These are phyloP conservation scores for Drosophila nasuta DNA, from an alignment of 1,140 invertebrate genomes.

Conservation along the genomic window DNA sequence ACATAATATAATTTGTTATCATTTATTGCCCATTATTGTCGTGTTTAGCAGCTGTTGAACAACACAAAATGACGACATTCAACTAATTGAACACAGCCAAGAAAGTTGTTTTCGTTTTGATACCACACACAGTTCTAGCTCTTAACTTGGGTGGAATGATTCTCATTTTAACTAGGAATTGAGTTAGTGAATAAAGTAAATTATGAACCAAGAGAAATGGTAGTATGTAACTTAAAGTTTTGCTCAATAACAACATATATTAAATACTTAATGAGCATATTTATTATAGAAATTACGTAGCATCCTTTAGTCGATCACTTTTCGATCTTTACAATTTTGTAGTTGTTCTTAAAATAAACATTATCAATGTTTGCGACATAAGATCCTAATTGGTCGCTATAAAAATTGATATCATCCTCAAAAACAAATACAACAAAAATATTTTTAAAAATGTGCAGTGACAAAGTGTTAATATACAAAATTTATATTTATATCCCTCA, in stretches of 20 bases:
- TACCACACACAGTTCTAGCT: too few species aligned
- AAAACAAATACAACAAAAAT: neutral
- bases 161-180: too few species aligned
- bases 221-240: too few species aligned
- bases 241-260: too few species aligned
- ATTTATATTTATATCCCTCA: too few species aligned
- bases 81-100: constrained; percentile 12
- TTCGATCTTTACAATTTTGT: neutral
- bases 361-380: constrained; percentile 9
- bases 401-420: neutral
- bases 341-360: constrained; percentile 1
- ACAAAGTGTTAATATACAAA: too few species aligned
- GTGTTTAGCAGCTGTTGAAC: constrained; percentile 17
- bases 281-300: neutral
- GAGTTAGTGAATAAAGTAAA: too few species aligned
- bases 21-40: constrained; percentile 15
- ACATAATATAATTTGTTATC: constrained; percentile 18
- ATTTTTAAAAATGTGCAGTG: neutral
- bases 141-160: too few species aligned
- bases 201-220: too few species aligned
- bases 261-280: too few species aligned
- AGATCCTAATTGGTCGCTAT: neutral
- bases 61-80: constrained; percentile 11
- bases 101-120: constrained; percentile 10
- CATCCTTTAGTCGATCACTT: neutral